These are phyloP conservation scores for Eptesicus fuscus DNA, from an alignment of 2,113 vertebrate species.

Conservation along the genomic window DNA sequence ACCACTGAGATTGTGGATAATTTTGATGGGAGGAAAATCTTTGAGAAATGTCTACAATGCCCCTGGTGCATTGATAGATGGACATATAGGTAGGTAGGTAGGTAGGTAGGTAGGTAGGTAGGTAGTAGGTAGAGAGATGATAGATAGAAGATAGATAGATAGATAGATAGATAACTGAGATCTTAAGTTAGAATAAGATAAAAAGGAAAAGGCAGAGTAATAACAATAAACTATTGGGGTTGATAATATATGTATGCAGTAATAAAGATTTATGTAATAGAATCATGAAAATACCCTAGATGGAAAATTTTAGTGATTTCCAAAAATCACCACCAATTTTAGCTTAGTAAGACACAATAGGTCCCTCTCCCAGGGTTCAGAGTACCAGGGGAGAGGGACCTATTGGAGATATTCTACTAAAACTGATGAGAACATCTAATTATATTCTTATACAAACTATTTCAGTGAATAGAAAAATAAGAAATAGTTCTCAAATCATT, in stretches of 20 bases:
- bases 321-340: not conserved
- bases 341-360: not conserved
- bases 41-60: not conserved
- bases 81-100: not conserved
- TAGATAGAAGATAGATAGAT: not conserved
- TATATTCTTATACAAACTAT: not conserved
- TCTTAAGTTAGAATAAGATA: not conserved
- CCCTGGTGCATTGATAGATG: not conserved
- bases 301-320: not conserved
- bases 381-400: rapidly evolving
- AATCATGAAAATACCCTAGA: not conserved
- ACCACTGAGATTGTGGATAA: not conserved
- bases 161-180: not conserved
- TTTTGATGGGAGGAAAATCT: not conserved
- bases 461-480: not conserved
- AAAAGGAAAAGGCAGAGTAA: not conserved
- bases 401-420: not conserved
- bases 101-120: not conserved
- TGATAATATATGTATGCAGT: not conserved
- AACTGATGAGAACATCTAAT: not conserved
- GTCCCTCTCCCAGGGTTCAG: no score
- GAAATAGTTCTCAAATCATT: not conserved
- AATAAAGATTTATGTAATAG: not conserved
- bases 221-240: not conserved
- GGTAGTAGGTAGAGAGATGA: not conserved